A percentile compares a stretch with the other conserved stretches of the same genome.
Conservation (phyloP, 2,888 invertebrate genomes). For the Phyto melanocephala region DNA sequence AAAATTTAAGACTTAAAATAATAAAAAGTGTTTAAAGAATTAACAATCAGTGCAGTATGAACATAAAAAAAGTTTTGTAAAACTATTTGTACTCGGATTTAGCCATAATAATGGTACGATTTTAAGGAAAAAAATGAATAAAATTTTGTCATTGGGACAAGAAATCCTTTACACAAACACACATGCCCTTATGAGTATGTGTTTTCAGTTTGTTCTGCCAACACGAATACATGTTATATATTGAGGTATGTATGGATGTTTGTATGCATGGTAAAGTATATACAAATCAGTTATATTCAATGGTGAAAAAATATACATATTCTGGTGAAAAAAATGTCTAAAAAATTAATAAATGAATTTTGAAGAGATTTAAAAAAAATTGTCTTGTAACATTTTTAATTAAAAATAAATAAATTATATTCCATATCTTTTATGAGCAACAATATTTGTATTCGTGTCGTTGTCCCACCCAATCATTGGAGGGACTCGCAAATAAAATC, state of each 20-base stretch:
- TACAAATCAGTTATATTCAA: neutral
- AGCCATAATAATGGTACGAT: neutral
- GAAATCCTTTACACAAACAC: neutral
- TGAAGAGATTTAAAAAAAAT: neutral
- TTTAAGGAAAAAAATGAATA: neutral
- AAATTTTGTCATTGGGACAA: conserved; percentile 1
- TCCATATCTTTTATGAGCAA: neutral
- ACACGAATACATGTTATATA: neutral
- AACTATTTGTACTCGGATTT: neutral
- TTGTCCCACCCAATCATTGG: conserved; percentile 40
- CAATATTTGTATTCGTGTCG: neutral
- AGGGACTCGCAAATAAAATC: conserved; percentile 19
- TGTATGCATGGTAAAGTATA: neutral
- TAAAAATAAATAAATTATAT: neutral
- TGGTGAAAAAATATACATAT: neutral
- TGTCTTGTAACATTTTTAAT: neutral
- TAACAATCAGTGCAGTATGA: neutral
- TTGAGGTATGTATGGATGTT: neutral
- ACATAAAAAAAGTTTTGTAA: neutral
- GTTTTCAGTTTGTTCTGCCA: neutral
- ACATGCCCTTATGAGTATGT: neutral
- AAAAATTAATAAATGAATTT: neutral
- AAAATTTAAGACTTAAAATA: neutral
- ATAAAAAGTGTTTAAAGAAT: neutral
- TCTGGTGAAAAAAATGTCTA: neutral